Evolutionary conservation across 2,113 vertebrate species (phyloP).

Genomic region (Syrrhaptes paradoxus): DNA sequence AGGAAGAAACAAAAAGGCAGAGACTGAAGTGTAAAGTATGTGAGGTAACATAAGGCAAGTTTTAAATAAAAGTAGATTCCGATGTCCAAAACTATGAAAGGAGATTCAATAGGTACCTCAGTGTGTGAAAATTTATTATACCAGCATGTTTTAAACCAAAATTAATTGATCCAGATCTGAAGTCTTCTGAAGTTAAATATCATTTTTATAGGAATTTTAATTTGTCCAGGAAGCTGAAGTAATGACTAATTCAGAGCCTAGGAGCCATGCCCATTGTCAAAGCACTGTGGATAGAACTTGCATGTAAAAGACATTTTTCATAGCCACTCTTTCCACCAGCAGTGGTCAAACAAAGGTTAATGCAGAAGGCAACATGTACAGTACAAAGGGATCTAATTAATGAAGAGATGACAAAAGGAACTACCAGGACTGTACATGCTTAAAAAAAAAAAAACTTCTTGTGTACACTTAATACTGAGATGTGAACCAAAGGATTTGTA

Average conservation of each 20-base stretch:
- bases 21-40: neutral
- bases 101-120: neutral
- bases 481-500: neutral
- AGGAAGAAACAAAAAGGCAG: neutral
- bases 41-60: neutral
- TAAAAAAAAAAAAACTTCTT: neutral
- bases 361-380: neutral
- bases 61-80: neutral
- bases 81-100: neutral
- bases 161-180: neutral
- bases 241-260: neutral
- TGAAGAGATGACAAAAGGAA: neutral
- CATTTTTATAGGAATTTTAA: neutral
- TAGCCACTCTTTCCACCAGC: neutral
- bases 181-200: neutral
- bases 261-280: neutral
- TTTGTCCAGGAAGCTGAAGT: neutral
- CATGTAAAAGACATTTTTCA: neutral
- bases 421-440: neutral
- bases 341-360: neutral
- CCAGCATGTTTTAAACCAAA: neutral
- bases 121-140: neutral
- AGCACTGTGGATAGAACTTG: neutral
- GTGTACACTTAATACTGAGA: neutral
- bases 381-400: neutral